A percentile compares a stretch with the other conserved stretches of the same genome.
Evolutionary conservation across 2,113 vertebrate species (phyloP).

Genomic region (Erythrolamprus reginae): DNA sequence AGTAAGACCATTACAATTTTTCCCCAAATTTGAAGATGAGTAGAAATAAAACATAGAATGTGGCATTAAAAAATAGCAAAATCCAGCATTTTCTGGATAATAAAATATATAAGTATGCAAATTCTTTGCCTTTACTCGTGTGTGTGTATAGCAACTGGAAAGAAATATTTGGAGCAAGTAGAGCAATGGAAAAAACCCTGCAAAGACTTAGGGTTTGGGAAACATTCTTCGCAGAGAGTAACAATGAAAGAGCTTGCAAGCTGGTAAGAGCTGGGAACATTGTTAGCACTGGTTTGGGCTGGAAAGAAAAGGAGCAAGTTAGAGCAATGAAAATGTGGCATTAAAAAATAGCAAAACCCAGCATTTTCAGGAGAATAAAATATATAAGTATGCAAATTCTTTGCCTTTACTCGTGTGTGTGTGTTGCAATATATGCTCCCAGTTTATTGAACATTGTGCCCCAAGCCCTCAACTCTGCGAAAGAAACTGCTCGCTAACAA

Average conservation of each 20-base stretch:
- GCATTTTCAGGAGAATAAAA: not conserved
- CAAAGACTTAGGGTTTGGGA: too few relatives aligned
- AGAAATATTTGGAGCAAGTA: too few relatives aligned
- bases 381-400: not conserved
- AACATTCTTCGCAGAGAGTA: too few relatives aligned
- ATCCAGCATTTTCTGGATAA: not conserved
- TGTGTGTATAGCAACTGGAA: not conserved
- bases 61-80: not conserved
- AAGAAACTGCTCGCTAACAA: not conserved
- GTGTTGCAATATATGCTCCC: not conserved
- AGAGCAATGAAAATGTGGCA: too few relatives aligned
- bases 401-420: not conserved
- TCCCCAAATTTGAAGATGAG: not conserved
- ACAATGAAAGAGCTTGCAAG: too few relatives aligned
- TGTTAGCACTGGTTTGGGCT: too few relatives aligned
- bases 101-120: not conserved
- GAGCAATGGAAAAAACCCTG: too few relatives aligned
- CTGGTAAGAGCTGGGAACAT: too few relatives aligned
- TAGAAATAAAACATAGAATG: not conserved
- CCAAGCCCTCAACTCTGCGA: not conserved
- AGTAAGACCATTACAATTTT: not conserved
- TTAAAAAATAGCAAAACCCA: not conserved
- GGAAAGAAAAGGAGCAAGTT: too few relatives aligned
- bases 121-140: not conserved
- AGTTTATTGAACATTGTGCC: not conserved